These are phyloP conservation scores for Phenganax stokvisi DNA, from an alignment of 92 coral and sea anemone species.

Conservation along the genomic window DNA sequence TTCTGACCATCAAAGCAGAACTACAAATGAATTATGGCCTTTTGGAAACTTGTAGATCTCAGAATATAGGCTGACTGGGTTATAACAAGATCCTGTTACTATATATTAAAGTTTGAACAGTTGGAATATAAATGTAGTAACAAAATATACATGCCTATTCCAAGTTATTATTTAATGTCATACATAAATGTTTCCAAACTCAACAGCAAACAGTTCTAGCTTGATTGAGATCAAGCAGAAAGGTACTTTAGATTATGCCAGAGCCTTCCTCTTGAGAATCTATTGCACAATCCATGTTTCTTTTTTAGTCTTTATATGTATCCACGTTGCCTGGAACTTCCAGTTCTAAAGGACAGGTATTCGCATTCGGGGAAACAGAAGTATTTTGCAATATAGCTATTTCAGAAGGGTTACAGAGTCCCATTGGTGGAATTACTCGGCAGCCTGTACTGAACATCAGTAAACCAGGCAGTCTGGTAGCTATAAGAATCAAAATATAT, in stretches of 20 bases:
- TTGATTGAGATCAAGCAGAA: neutral
- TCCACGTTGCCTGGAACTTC: conserved; percentile 28
- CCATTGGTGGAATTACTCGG: conserved; percentile 33
- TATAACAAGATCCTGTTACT: neutral
- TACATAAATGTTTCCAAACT: conserved; percentile 1
- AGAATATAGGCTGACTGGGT: neutral
- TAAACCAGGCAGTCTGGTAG: conserved; percentile 21
- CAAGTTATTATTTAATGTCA: neutral
- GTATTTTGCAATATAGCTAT: conserved; percentile 16
- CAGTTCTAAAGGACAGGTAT: conserved; percentile 45
- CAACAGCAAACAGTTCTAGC: conserved; percentile 7
- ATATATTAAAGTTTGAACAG: neutral
- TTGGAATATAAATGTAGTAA: neutral
- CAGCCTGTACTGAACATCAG: conserved; percentile 42
- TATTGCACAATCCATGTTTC: conserved; percentile 33
- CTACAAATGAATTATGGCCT: conserved; percentile 3
- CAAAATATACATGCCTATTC: neutral
- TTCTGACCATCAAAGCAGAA: conserved; percentile 7
- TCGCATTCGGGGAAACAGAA: conserved; percentile 39
- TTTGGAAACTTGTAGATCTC: neutral
- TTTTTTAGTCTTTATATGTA: conserved; percentile 25
- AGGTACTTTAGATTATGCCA: conserved; percentile 12
- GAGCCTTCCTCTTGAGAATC: conserved; percentile 13
- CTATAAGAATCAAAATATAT: conserved; percentile 8
- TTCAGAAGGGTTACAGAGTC: conserved; percentile 27